Base-by-base conservation (phyloP, 2,888 invertebrate species). In the Glyphotaelius pellucidus region DNA sequence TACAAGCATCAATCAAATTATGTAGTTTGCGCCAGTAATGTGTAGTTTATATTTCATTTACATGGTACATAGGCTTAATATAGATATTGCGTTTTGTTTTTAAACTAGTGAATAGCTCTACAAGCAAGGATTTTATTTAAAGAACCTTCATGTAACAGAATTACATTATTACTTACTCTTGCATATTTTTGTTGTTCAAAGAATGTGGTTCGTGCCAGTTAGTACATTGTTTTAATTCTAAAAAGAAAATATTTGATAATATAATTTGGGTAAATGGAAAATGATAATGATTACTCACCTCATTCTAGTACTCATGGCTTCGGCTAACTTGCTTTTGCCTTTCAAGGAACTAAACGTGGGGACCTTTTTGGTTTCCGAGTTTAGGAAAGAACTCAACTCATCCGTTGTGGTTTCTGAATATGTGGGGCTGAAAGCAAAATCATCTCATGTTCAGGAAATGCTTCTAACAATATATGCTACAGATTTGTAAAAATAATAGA, bases 331-430 rank as follows among this genome's bases (percentile, higher is more conserved):
- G 84, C 86, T 92, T 80, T 92, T 93, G 11, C 91, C 93, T 89
- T 91, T 92, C 4, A 91, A 47, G 35, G 93, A 92, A 38, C 91
- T 89, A 90, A 93, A 93, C 42, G 90, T 52, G 31, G 90, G 52
- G 14, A 90, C 47, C 84, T 92, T 93, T 84, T 86, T 91, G 3
- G 85, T 38, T 86, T 93, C 92, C 25, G 87, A 79, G 35, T 80
- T 67, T 14, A 93, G 90, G 90, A 93, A 93, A 25, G 89, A 80
- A 90, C 91, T 91, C 25, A 93, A 79, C 87, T 93, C 93, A 79
- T 93, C 93, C 9, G 89, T 90, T 52, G 90, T 93, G 4, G 92
- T 90, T 35, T 93, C 93, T n/a, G 92, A 84, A 91, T 92, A 91
- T 79, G 92, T 93, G 19, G 92, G 92, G 32, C 93, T 93, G 42